A percentile compares a stretch with the other conserved stretches of the same genome.
Evolutionary conservation across 2,797 vertebrate genomes (phyloP).

Genomic region (Paramormyrops hopkinsi): DNA sequence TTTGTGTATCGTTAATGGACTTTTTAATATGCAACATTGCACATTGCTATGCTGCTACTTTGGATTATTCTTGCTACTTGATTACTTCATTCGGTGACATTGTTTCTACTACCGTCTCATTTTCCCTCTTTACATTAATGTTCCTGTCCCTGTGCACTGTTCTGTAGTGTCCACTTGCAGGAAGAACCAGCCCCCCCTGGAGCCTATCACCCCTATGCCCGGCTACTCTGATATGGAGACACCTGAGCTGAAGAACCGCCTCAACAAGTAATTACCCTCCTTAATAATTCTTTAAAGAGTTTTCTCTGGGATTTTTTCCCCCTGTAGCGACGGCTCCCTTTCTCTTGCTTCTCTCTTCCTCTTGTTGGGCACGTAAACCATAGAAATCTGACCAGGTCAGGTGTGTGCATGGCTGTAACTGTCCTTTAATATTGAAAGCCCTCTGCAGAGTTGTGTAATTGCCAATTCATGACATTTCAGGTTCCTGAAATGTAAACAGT

Average conservation of each 20-base stretch:
- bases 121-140: background rate
- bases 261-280: constrained; percentile 69
- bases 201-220: constrained; percentile 82
- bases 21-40: background rate
- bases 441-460: background rate
- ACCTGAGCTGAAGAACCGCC: constrained; percentile 80
- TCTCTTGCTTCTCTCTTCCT: background rate
- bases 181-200: constrained; percentile 46
- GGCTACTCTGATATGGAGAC: constrained; percentile 90
- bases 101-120: background rate
- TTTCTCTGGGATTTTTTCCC: background rate
- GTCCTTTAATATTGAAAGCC: background rate
- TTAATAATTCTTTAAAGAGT: background rate
- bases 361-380: background rate
- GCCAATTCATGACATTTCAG: background rate
- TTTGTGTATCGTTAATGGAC: background rate
- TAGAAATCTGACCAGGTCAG: background rate
- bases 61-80: background rate
- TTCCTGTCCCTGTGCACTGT: constrained; percentile 19
- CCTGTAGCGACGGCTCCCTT: background rate
- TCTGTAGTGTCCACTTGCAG: constrained; percentile 40
- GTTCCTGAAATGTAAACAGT: background rate
- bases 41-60: background rate
- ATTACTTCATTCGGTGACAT: background rate
- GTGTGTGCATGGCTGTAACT: background rate